These are phyloP conservation scores for Lampris incognitus DNA, from an alignment of 2,113 vertebrate species.

Conservation along the genomic window DNA sequence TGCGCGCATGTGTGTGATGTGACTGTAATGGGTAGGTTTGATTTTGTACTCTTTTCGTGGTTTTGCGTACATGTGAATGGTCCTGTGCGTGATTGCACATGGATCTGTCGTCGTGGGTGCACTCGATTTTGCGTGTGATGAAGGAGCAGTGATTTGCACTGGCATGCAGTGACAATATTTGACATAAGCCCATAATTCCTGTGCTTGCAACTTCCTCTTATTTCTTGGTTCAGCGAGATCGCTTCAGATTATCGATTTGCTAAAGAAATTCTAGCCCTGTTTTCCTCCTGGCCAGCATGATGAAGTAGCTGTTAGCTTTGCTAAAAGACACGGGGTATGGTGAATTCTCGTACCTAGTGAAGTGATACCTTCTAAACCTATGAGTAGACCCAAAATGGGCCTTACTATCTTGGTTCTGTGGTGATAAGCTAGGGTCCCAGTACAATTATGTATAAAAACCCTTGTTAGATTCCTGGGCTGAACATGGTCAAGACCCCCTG, in stretches of 20 bases:
- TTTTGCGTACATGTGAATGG: neutral
- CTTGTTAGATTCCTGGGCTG: too few species aligned
- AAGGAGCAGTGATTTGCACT: neutral
- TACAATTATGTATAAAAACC: too few species aligned
- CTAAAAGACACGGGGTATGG: neutral
- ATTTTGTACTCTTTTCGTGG: neutral
- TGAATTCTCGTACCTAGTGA: neutral
- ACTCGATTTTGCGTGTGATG: neutral
- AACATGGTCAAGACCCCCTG: neutral
- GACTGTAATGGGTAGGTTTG: neutral
- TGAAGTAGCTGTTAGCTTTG: neutral
- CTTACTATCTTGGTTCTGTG: too few species aligned
- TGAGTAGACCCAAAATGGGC: too few species aligned
- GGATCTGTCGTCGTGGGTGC: neutral
- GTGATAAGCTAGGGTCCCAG: too few species aligned
- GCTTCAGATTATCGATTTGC: neutral
- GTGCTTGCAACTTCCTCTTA: neutral
- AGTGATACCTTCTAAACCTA: neutral
- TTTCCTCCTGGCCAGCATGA: neutral
- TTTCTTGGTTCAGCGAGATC: neutral
- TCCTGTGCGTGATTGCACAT: too few species aligned
- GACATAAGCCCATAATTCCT: neutral
- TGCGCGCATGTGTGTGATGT: neutral
- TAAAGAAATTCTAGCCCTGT: neutral
- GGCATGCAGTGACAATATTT: neutral